Base-by-base conservation (phyloP, 2,888 invertebrate species). In the Arge pagana region DNA sequence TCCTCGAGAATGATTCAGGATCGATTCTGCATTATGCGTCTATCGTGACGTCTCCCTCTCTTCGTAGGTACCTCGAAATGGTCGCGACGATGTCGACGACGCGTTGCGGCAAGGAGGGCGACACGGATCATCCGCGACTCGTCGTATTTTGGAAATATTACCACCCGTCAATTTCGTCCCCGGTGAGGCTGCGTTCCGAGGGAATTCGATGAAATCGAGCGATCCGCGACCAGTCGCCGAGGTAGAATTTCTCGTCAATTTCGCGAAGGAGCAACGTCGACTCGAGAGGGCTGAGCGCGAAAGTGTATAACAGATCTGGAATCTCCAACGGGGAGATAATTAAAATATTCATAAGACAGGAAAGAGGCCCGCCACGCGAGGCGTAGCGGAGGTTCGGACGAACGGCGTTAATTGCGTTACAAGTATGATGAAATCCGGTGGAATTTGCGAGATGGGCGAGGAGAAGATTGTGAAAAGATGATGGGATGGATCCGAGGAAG, bases 271-370 rank as follows among this genome's bases (percentile, higher is more conserved):
- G 23, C 11, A 23, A 42, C 35, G 35, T 45, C 23, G 45, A 33
- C 33, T 33, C 28, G 28, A 15, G n/a, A n/a, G n/a, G n/a, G 24
- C 33, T 33, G 33, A 23, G 28, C 33, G 15, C 13, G 35, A 3
- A 33, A 16, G 18, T 11, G 16, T 45, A 33, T 33, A 33, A 45
- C 23, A 15, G n/a, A n/a, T n/a, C n/a, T n/a, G n/a, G n/a, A n/a
- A n/a, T 35, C 33, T 31, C 16, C 33, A 45, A 45, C 24, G 16
- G n/a, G 33, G 23, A 23, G 45, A 33, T 35, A 45, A 45, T 45
- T 45, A 33, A 33, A 45, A 45, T 45, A 45, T 45, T 45, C 45
- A 45, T 45, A 45, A 45, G 45, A 8, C n/a, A n/a, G n/a, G n/a
- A n/a, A n/a, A n/a, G n/a, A n/a, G n/a, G n/a, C n/a, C n/a, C 24